Evolutionary conservation across 2,888 invertebrate genomes (phyloP).

Genomic region (Cheilosia vernalis): DNA sequence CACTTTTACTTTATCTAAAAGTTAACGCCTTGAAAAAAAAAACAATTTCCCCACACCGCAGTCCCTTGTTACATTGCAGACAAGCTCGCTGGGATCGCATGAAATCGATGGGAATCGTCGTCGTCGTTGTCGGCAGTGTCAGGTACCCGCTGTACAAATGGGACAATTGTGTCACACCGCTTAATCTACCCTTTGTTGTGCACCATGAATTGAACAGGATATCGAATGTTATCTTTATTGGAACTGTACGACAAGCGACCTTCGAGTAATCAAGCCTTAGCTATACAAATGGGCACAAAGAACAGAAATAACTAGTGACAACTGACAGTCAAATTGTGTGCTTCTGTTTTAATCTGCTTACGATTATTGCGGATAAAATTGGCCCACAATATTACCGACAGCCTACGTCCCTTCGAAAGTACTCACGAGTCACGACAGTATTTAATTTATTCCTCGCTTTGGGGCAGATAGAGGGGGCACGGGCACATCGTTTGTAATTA

Average conservation of each 20-base stretch:
- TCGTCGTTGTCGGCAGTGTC: constrained; percentile 9
- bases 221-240: constrained; percentile 63
- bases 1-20: constrained; percentile 38
- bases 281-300: constrained; percentile 18
- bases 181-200: constrained; percentile 62
- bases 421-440: constrained; percentile 53
- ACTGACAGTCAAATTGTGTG: not conserved
- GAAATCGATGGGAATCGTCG: constrained; percentile 48
- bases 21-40: constrained; percentile 47
- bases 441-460: constrained; percentile 51
- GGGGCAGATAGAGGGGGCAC: too few species aligned
- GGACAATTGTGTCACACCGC: constrained; percentile 59
- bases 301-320: not conserved
- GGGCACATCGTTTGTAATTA: constrained; percentile 30
- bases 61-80: not conserved
- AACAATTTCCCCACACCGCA: constrained; percentile 39
- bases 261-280: constrained; percentile 56
- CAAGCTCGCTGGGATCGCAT: constrained; percentile 24
- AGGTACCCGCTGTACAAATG: constrained; percentile 47
- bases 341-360: constrained; percentile 50
- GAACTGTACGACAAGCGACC: constrained; percentile 52
- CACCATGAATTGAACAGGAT: constrained; percentile 57
- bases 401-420: constrained; percentile 61
- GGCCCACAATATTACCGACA: constrained; percentile 62
- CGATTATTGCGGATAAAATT: constrained; percentile 50